Percentiles rank a stretch among this genome's conserved stretches.
These are phyloP conservation scores for Torymus aiolomorphi DNA, from an alignment of 2,888 invertebrate species.

Conservation along the genomic window DNA sequence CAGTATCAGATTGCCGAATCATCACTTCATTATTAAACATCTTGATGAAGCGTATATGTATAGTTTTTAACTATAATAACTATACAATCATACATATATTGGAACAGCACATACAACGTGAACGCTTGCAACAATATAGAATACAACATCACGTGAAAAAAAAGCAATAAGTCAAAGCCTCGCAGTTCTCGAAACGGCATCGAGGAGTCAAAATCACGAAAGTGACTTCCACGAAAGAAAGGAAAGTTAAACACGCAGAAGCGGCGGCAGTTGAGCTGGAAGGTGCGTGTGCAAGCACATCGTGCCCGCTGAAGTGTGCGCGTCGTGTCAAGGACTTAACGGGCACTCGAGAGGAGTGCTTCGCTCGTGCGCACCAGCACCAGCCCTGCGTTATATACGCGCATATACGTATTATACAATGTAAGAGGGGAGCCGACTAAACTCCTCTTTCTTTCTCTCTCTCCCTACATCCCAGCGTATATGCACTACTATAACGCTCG, in stretches of 20 bases:
- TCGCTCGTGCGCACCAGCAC: slow-evolving; percentile 32
- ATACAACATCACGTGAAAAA: background rate
- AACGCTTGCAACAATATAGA: too few relatives aligned
- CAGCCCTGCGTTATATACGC: slow-evolving; percentile 20
- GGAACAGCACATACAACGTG: too few relatives aligned
- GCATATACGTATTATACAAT: slow-evolving; percentile 1
- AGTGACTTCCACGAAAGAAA: background rate
- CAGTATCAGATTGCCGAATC: too few relatives aligned
- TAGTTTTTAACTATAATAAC: too few relatives aligned
- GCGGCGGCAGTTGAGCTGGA: background rate
- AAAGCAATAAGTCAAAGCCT: background rate
- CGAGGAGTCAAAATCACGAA: slow-evolving; percentile 23
- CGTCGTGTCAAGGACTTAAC: slow-evolving; percentile 48
- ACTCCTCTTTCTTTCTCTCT: slow-evolving; percentile 48
- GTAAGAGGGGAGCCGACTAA: slow-evolving; percentile 3
- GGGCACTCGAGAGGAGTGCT: slow-evolving; percentile 26
- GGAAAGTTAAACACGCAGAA: background rate
- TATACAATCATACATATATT: too few relatives aligned
- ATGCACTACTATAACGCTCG: slow-evolving; percentile 21
- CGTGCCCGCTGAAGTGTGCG: too few relatives aligned
- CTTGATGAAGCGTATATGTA: too few relatives aligned
- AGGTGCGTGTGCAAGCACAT: background rate
- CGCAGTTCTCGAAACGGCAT: background rate
- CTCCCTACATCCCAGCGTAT: too few relatives aligned
- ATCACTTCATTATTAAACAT: too few relatives aligned